These are phyloP conservation scores for Adelosebastes latens DNA, from an alignment of 2,797 vertebrate species.

Conservation along the genomic window DNA sequence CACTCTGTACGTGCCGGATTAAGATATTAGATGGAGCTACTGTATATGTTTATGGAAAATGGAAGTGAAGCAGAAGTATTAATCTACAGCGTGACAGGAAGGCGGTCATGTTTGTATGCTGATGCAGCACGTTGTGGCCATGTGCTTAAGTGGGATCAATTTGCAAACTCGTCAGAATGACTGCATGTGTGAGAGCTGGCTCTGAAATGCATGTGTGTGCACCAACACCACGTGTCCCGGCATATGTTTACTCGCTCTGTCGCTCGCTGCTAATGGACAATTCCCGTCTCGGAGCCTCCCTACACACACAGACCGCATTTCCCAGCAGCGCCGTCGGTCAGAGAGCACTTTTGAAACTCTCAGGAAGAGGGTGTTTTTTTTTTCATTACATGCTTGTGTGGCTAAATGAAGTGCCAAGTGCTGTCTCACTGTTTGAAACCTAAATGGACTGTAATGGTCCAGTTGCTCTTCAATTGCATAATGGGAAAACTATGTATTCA, in stretches of 20 bases:
- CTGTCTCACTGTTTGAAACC: constrained; percentile 55
- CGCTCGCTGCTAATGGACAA: constrained; percentile 28
- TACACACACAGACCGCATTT: background rate
- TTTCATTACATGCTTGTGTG: constrained; percentile 25
- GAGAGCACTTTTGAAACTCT: constrained; percentile 28
- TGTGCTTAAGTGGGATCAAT: background rate
- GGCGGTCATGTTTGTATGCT: background rate
- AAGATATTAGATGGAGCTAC: background rate
- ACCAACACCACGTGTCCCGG: background rate
- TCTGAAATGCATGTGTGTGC: background rate
- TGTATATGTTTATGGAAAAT: background rate
- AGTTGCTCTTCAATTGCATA: constrained; percentile 44
- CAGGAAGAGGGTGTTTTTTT: background rate
- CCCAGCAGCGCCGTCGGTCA: constrained; percentile 11
- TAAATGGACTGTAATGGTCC: constrained; percentile 62
- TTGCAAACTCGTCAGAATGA: background rate
- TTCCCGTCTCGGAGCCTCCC: constrained; percentile 20
- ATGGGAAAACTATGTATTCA: constrained; percentile 23
- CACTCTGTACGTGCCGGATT: background rate
- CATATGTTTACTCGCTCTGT: constrained; percentile 13
- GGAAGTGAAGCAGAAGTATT: background rate
- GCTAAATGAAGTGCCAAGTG: constrained; percentile 57
- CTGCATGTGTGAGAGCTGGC: background rate
- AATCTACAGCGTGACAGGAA: background rate
- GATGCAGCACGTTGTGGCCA: background rate